Evolutionary conservation across 2,797 vertebrate genomes (phyloP).

Genomic region (Myioborus melanocephalus): DNA sequence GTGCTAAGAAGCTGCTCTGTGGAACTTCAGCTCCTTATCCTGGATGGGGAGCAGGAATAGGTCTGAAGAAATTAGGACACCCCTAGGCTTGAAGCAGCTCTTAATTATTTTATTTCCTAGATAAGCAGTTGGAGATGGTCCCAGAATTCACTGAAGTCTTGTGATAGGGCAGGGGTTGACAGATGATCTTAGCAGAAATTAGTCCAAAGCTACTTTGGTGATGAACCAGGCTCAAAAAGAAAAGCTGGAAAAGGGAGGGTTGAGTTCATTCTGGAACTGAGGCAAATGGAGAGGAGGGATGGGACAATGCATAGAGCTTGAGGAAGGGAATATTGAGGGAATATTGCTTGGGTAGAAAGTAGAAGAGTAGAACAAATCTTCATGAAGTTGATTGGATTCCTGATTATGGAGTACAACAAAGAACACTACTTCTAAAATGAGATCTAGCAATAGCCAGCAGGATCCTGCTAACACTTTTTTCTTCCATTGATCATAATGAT

Average conservation of each 20-base stretch:
- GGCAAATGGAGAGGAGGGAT: background rate
- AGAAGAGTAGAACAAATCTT: background rate
- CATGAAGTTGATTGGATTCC: background rate
- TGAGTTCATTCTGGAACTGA: background rate
- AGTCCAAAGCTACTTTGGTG: background rate
- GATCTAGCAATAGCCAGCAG: background rate
- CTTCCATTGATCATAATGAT: no score
- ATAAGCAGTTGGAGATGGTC: background rate
- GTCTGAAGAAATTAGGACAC: background rate
- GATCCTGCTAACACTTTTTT: background rate
- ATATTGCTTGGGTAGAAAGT: background rate
- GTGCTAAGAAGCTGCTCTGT: background rate
- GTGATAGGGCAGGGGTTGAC: background rate
- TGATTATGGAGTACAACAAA: background rate
- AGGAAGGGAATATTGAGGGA: background rate
- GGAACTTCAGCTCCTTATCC: background rate
- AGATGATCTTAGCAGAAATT: background rate
- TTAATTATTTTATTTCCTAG: background rate
- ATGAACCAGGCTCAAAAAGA: background rate
- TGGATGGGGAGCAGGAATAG: background rate
- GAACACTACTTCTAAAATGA: background rate
- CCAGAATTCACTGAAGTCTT: background rate
- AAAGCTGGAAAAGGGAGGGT: background rate
- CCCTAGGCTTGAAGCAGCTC: background rate
- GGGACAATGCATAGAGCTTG: rapidly evolving